Percentiles rank a stretch among this genome's conserved stretches.
Conservation (phyloP, 2,797 vertebrate genomes). For the Megalops cyprinoides region DNA sequence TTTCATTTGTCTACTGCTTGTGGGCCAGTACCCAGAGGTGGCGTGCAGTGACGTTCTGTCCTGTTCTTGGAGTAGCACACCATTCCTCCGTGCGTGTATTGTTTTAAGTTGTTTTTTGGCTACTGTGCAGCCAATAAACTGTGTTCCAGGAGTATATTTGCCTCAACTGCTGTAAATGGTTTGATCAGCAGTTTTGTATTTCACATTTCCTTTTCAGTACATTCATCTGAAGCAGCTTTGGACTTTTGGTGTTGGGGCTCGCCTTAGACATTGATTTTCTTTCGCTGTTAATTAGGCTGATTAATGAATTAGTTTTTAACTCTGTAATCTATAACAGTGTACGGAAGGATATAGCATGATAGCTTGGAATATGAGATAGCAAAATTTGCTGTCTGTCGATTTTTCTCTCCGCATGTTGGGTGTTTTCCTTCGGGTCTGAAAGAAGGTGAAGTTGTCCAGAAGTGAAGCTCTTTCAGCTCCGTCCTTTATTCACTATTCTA, state of each 20-base stretch:
- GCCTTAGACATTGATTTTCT: constrained; percentile 5
- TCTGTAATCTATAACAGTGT: neutral
- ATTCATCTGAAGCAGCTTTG: constrained; percentile 15
- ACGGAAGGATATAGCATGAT: neutral
- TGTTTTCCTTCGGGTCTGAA: neutral
- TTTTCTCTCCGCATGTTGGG: too few species aligned
- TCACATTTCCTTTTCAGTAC: constrained; percentile 24
- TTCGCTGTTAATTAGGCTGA: neutral
- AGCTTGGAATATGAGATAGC: neutral
- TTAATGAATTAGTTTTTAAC: constrained; percentile 4
- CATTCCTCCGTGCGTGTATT: constrained; percentile 33
- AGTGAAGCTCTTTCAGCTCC: neutral
- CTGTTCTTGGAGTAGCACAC: neutral
- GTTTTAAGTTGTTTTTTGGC: constrained; percentile 43
- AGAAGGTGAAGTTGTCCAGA: neutral
- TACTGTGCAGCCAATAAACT: constrained; percentile 35
- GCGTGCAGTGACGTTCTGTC: constrained; percentile 44
- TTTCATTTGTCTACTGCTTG: constrained; percentile 58
- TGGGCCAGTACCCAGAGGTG: constrained; percentile 50
- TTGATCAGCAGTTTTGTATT: constrained; percentile 37
- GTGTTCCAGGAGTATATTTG: constrained; percentile 37
- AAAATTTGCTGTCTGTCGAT: neutral
- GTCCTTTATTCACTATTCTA: neutral
- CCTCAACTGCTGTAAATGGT: constrained; percentile 30
- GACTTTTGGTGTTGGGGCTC: constrained; percentile 6